Percentiles rank a stretch among this genome's conserved stretches.
Conservation (phyloP, 23 tunicate genomes). For the Oikopleura vanhoeffeni region DNA sequence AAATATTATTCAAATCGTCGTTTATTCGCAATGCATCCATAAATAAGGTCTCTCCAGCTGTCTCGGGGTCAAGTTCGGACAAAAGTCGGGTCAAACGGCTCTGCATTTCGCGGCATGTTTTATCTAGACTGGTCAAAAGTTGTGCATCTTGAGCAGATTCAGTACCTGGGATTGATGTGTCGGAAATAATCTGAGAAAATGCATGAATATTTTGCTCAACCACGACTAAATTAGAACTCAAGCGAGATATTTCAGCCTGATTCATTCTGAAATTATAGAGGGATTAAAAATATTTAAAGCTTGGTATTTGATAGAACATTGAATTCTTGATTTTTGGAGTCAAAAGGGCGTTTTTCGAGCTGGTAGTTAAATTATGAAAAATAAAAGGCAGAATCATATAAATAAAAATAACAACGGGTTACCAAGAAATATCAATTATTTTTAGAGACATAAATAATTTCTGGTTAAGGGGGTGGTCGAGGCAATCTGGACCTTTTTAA, state of each 20-base stretch:
- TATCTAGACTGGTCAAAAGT: not conserved
- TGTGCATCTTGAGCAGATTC: not conserved
- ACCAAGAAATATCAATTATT: no score
- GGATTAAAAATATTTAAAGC: not conserved
- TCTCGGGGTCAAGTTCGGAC: not conserved
- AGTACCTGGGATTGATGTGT: not conserved
- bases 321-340: no score
- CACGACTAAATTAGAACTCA: not conserved
- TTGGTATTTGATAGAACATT: no score
- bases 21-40: slow-evolving; percentile 1
- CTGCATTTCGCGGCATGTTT: slow-evolving; percentile 12
- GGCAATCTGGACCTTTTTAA: no score
- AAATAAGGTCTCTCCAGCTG: not conserved
- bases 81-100: not conserved
- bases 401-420: no score
- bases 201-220: not conserved
- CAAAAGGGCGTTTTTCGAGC: no score
- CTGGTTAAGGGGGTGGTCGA: no score
- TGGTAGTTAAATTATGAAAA: no score
- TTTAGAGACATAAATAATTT: no score
- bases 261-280: not conserved
- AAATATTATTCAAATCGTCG: slow-evolving; percentile 10
- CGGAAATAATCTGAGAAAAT: not conserved
- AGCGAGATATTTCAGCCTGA: not conserved
- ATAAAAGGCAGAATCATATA: no score